Base-by-base conservation (phyloP, 37 sponge, comb jelly and placozoan genomes). In the Chondrilla cf. caribensis region DNA sequence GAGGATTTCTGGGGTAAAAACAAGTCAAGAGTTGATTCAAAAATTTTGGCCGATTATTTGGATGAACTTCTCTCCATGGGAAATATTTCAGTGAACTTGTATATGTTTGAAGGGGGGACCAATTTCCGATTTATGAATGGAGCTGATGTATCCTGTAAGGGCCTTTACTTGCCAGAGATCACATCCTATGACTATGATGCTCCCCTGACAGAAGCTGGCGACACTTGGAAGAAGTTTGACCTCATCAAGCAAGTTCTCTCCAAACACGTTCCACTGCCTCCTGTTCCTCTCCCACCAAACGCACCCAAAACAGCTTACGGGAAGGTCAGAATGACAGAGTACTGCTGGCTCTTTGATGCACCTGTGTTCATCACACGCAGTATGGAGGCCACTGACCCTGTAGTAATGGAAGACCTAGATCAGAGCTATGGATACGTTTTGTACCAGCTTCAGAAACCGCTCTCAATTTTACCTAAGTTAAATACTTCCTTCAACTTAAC, bases 151-250 rank as follows among this genome's bases (percentile, higher is more conserved):
- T 21, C 76, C 21, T 7, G 25, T 62, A 15, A 62, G 7, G 76
- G 76, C n/a, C 1, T 39, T 2, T 91, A 87, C 42, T 26, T 21
- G 9, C 89, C 98, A 59, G 77, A 84, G 19, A 84, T 90, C 0
- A 94, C 98, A 2, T 92, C 93, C 35, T 97, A 97, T 84, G 98
- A 98, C 81, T 98, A 98, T 43, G 89, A 98, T 85, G 96, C 98
- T 14, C 98, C 98, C 21, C 77, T 98, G 22, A 87, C 92, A 33
- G 98, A 98, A 54, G 83, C 88, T 42, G 98, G 98, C 3, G 96
- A 97, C 76, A 82, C 87, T 0, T 89, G 85, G 73, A 84, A 92
- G n/a, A 98, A 98, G 79, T 95, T 84, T 51, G 55, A 35, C 15
- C 83, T 70, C 5, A 89, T 98, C 40, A 80, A 90, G 9, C 24